These are phyloP conservation scores for Himalopsyche tibetana DNA, from an alignment of 2,888 invertebrate species.

Conservation along the genomic window DNA sequence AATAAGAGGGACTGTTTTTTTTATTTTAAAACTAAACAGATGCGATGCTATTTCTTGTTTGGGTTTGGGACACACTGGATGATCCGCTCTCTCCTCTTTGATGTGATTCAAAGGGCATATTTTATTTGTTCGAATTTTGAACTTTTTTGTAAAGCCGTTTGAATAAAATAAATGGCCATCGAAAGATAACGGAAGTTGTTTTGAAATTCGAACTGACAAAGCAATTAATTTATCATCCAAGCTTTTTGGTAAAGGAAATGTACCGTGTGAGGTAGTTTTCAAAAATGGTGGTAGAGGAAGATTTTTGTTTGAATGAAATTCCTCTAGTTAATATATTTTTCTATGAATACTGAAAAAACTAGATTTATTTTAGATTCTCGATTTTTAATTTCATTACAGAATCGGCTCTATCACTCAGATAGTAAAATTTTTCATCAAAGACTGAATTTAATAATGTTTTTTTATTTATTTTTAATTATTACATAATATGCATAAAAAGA, in stretches of 20 bases:
- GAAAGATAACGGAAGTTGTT: constrained; percentile 9
- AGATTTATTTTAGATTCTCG: too few relatives aligned
- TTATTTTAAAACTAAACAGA: constrained; percentile 47
- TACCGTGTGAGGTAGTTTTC: neutral
- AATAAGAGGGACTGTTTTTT: constrained; percentile 11
- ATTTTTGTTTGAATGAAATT: too few relatives aligned
- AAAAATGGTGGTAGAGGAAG: too few relatives aligned
- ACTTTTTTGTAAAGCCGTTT: constrained; percentile 21
- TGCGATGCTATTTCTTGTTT: constrained; percentile 41
- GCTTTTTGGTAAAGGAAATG: neutral
- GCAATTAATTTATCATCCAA: constrained; percentile 22
- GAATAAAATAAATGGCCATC: constrained; percentile 28
- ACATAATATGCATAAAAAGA: too few relatives aligned
- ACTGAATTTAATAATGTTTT: too few relatives aligned
- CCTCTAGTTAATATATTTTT: too few relatives aligned
- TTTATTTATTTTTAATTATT: too few relatives aligned
- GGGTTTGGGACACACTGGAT: constrained; percentile 14
- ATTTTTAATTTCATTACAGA: too few relatives aligned
- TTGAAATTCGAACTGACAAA: constrained; percentile 38
- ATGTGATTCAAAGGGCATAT: constrained; percentile 32
- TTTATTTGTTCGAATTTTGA: constrained; percentile 27
- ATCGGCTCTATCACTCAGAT: too few relatives aligned
- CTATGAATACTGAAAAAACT: too few relatives aligned
- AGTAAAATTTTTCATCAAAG: too few relatives aligned
- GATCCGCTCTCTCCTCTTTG: constrained; percentile 16